Conservation (phyloP, 2,113 vertebrate genomes). For the Phoenicopterus ruber region DNA sequence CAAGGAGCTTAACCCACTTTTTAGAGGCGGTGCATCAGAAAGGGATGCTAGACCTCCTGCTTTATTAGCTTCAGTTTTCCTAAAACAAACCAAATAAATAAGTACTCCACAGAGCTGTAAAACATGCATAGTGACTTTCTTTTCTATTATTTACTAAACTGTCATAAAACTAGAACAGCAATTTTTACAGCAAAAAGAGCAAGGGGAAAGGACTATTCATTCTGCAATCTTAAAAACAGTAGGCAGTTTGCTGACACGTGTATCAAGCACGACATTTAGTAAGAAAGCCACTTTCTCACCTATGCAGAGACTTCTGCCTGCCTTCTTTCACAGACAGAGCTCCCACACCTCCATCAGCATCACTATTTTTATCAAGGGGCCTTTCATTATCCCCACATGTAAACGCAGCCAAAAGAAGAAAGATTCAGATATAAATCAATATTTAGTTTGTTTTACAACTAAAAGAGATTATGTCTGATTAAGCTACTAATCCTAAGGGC, state of each 20-base stretch:
- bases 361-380: constrained; percentile 48
- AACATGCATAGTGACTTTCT: not conserved
- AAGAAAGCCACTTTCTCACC: constrained; percentile 53
- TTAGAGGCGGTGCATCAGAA: constrained; percentile 58
- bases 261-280: not conserved
- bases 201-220: not conserved
- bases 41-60: constrained; percentile 52
- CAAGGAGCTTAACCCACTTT: constrained; percentile 58
- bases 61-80: constrained; percentile 75
- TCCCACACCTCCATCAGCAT: constrained; percentile 30
- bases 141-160: not conserved
- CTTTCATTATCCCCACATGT: not conserved
- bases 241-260: not conserved
- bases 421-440: not conserved
- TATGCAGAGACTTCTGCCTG: constrained; percentile 10
- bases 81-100: constrained; percentile 38
- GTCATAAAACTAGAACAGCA: not conserved
- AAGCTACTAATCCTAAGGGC: not conserved
- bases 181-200: not conserved
- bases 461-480: not conserved
- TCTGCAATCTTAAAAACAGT: not conserved
- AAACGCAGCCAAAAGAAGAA: not conserved
- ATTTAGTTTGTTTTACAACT: not conserved
- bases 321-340: not conserved
- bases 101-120: not conserved